phyloP scores from a whole-genome alignment of 35 echinoderm and acorn worm genomes.

The Holothuria glaberrima region DNA sequence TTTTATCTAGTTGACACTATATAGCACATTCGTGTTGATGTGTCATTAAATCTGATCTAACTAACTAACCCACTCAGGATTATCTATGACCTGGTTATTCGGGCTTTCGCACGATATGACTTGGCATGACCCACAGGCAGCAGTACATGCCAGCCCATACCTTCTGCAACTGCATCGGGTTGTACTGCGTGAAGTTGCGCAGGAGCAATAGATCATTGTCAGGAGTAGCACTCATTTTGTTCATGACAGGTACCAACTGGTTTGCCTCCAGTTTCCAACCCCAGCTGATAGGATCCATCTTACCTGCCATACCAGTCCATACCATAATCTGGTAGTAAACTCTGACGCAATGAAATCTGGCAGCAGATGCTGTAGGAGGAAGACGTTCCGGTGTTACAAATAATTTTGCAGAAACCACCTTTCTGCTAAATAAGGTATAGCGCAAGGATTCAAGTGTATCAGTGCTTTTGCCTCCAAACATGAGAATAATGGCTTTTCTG shows the following conservation, averaged over 20 bases:
- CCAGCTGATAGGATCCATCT: conserved; percentile 19
- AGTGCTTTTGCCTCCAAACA: conserved; percentile 45
- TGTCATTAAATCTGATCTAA: too few species aligned
- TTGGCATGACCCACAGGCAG: too few species aligned
- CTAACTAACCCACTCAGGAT: too few species aligned
- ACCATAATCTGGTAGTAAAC: conserved; percentile 59
- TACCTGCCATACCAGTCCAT: conserved; percentile 32
- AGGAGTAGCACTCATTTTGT: conserved; percentile 1
- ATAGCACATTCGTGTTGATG: too few species aligned
- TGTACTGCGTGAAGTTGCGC: neutral
- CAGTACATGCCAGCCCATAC: too few species aligned
- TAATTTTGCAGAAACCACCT: conserved; percentile 35
- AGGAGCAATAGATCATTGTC: conserved; percentile 51
- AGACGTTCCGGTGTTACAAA: conserved; percentile 58
- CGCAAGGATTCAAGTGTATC: conserved; percentile 5
- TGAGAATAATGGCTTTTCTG: conserved; percentile 48
- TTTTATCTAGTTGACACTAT: too few species aligned
- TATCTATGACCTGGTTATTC: too few species aligned
- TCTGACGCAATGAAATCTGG: conserved; percentile 20
- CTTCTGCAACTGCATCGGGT: conserved; percentile 9
- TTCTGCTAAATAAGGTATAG: conserved; percentile 3
- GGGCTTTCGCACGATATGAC: too few species aligned
- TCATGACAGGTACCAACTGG: conserved; percentile 45
- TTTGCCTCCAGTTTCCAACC: conserved; percentile 54
- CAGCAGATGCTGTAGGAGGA: conserved; percentile 37